These are phyloP conservation scores for Lottia gigantea DNA, from an alignment of 2,888 invertebrate species.

Conservation along the genomic window DNA sequence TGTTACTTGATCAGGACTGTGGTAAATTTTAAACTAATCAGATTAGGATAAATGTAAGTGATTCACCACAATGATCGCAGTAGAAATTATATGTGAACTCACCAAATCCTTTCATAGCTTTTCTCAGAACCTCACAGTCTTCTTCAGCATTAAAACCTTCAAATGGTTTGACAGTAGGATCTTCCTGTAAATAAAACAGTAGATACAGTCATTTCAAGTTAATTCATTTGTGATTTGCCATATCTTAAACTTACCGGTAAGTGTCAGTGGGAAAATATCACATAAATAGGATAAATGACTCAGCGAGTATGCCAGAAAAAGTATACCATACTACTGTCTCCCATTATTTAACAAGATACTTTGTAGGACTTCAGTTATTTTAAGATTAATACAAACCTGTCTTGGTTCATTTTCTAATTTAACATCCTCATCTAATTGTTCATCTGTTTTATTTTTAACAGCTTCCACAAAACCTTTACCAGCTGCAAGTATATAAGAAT, in stretches of 20 bases:
- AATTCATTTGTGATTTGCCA: too few species aligned
- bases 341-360: too few species aligned
- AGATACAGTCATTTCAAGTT: background rate
- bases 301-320: too few species aligned
- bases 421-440: constrained; percentile 58
- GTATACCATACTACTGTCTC: too few species aligned
- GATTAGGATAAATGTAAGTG: too few species aligned
- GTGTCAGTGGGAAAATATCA: too few species aligned
- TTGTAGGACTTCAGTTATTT: too few species aligned
- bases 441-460: constrained; percentile 57
- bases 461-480: constrained; percentile 61
- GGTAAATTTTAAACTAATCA: too few species aligned
- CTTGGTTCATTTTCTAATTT: constrained; percentile 49
- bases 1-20: too few species aligned
- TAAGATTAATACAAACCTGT: constrained; percentile 25
- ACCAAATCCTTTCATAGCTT: constrained; percentile 70
- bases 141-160: constrained; percentile 64
- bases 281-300: too few species aligned
- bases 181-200: constrained; percentile 52
- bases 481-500: constrained; percentile 39
- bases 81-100: constrained; percentile 22
- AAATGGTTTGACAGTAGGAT: constrained; percentile 66
- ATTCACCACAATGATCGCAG: background rate
- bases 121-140: constrained; percentile 65
- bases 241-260: too few species aligned